A percentile compares a stretch with the other conserved stretches of the same genome.
Evolutionary conservation across 2,797 vertebrate species (phyloP).

Genomic region (Sciurus carolinensis): DNA sequence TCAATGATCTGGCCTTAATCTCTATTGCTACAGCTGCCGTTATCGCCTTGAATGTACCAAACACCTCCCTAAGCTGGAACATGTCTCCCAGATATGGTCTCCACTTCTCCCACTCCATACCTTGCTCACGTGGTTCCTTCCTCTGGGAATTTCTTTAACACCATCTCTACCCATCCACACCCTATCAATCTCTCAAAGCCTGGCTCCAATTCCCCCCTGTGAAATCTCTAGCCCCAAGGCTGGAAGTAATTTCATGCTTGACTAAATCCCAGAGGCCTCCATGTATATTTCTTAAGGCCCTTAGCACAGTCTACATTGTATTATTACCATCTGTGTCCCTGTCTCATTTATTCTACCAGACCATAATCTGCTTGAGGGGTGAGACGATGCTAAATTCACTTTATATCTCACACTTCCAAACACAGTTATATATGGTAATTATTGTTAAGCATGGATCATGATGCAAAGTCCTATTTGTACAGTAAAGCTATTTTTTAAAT

Average conservation of each 20-base stretch:
- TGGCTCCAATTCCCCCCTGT: background rate
- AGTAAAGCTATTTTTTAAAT: background rate
- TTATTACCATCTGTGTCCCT: constrained; percentile 8
- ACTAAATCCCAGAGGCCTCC: constrained; percentile 19
- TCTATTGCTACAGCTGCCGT: background rate
- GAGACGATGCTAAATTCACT: background rate
- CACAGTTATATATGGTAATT: fast-evolving
- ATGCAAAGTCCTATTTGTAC: background rate
- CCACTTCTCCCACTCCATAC: too few species aligned
- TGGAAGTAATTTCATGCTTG: constrained; percentile 62
- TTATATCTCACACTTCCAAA: background rate
- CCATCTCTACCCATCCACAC: background rate
- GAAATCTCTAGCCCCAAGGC: background rate
- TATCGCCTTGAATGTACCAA: background rate
- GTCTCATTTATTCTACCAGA: background rate
- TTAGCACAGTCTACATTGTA: background rate
- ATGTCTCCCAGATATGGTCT: background rate
- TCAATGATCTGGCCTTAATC: background rate
- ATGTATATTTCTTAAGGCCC: background rate
- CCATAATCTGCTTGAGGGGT: background rate
- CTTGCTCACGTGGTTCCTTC: background rate
- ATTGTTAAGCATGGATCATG: background rate
- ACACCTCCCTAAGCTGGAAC: background rate
- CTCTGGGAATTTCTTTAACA: background rate
- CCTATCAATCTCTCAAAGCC: constrained; percentile 19